A percentile compares a stretch with the other conserved stretches of the same genome.
These are phyloP conservation scores for Petaurus breviceps DNA, from an alignment of 2,113 vertebrate genomes.

Conservation along the genomic window DNA sequence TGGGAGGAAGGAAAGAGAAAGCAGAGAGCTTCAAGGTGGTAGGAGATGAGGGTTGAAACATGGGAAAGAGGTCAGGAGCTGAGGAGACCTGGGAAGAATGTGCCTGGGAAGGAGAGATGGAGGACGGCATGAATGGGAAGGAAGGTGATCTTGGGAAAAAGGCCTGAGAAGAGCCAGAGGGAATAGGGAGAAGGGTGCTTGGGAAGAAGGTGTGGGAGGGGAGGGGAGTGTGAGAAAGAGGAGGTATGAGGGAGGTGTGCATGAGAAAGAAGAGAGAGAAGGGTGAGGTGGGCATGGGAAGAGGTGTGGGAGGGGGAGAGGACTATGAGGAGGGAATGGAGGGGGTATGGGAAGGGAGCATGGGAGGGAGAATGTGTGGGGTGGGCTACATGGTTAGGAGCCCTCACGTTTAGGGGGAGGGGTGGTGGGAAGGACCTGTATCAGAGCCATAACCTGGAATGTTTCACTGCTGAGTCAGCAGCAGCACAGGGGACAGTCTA, in stretches of 20 bases:
- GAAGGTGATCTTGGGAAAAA: not conserved
- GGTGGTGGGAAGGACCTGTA: not conserved
- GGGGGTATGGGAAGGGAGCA: not conserved
- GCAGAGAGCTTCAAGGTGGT: accelerated
- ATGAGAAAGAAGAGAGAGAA: not conserved
- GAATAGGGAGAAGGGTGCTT: not conserved
- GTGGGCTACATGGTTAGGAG: not conserved
- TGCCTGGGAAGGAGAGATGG: accelerated
- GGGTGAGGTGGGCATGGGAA: not conserved
- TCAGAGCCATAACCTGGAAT: not conserved
- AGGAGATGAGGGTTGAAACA: not conserved
- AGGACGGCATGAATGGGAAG: not conserved
- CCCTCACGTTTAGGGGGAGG: not conserved
- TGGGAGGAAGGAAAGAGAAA: accelerated
- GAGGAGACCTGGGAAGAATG: not conserved
- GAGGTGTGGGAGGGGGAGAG: not conserved
- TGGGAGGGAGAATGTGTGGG: not conserved
- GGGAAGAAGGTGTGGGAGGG: not conserved
- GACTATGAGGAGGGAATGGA: not conserved
- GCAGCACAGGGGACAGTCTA: not conserved
- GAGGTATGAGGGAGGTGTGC: not conserved
- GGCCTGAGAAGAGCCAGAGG: not conserved
- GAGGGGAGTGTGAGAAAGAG: not conserved
- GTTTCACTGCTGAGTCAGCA: not conserved
- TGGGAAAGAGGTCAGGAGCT: not conserved